Evolutionary conservation across 2,797 vertebrate species (phyloP).

Genomic region (Neostethus bicornis): DNA sequence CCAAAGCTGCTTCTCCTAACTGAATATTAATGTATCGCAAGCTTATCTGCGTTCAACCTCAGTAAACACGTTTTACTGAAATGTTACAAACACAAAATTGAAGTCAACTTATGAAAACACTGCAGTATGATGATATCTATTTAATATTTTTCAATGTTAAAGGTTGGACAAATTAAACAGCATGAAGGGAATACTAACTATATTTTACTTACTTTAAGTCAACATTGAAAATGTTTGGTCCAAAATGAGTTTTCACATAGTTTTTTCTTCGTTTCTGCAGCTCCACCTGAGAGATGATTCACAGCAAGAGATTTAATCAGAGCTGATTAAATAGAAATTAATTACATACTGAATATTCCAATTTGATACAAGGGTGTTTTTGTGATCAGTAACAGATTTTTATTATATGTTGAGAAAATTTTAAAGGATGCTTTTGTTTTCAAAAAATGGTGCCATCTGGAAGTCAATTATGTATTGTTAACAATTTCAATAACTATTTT

Average conservation of each 20-base stretch:
- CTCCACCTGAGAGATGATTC: not conserved
- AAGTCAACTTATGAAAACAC: constrained; percentile 25
- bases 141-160: constrained; percentile 11
- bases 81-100: constrained; percentile 13
- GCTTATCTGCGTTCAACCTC: not conserved
- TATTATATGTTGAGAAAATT: not conserved
- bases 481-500: not conserved
- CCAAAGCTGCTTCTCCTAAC: not conserved
- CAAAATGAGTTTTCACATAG: not conserved
- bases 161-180: not conserved
- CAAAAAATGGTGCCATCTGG: not conserved
- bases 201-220: constrained; percentile 9
- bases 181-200: constrained; percentile 27
- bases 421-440: not conserved
- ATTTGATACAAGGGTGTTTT: not conserved
- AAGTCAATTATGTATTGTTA: not conserved
- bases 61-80: constrained; percentile 11
- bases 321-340: not conserved
- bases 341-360: not conserved
- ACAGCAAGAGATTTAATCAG: not conserved
- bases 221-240: constrained; percentile 7
- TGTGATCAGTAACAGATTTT: not conserved
- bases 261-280: not conserved
- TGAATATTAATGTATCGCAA: constrained; percentile 5
- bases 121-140: constrained; percentile 13